A percentile compares a stretch with the other conserved stretches of the same genome.
phyloP scores from a whole-genome alignment of 1,140 invertebrate species.

The Neodiprion fabricii region DNA sequence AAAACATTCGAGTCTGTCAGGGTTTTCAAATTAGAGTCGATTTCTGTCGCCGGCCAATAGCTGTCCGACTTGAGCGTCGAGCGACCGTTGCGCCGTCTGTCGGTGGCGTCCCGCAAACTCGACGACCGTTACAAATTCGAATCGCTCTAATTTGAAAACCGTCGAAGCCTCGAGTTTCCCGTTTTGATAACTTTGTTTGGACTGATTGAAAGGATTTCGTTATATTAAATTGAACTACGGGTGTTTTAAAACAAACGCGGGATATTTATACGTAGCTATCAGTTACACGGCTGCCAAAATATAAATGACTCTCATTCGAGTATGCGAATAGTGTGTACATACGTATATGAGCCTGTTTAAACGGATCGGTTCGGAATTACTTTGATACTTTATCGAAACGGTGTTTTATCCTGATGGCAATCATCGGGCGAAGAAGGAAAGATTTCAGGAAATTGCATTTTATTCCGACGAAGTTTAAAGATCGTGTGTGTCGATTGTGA shows the following conservation, averaged over 20 bases:
- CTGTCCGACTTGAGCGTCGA: neutral
- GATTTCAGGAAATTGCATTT: slow-evolving; percentile 1
- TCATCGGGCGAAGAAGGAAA: neutral
- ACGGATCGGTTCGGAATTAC: neutral
- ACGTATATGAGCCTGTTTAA: neutral
- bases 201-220: neutral
- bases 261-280: too few species aligned
- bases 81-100: neutral
- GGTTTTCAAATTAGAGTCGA: neutral
- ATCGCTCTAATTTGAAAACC: neutral
- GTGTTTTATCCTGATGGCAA: slow-evolving; percentile 1
- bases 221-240: too few species aligned
- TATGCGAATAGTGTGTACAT: neutral
- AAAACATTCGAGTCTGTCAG: neutral
- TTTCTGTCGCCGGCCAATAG: neutral
- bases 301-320: neutral
- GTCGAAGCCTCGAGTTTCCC: neutral
- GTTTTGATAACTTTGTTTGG: neutral
- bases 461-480: slow-evolving; percentile 1
- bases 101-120: neutral
- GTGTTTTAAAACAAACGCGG: too few species aligned
- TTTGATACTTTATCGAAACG: neutral
- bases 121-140: neutral
- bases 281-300: too few species aligned
- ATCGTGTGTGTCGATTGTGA: slow-evolving; percentile 2